Base-by-base conservation (phyloP, 2,113 vertebrate species). In the Lepus americanus region DNA sequence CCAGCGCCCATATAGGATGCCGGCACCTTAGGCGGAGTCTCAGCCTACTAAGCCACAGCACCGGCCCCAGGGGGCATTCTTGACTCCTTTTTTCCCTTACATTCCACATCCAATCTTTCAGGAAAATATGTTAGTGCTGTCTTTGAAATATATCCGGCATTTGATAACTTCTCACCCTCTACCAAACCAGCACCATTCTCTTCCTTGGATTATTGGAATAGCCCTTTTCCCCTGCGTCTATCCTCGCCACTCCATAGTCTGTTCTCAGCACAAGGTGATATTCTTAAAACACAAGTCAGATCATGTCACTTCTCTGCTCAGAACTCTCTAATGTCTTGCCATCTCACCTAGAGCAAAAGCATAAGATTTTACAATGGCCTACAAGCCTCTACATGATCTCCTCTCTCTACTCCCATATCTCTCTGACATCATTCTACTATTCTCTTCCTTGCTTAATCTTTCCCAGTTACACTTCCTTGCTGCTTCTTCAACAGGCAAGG, bases 261-360 rank as follows among this genome's bases (percentile, higher is more conserved):
- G 55, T 27, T 96, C 84, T 39, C 67, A 93, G 89, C 33, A 67
- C 7, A 27, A 9, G 31, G 61, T 83, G 67, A 67, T 61, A 31
- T 69, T 93, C 36, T 87, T 79, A 90, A 87, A 93, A 74, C 66
- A 88, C 67, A 90, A 92, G 90, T 79, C 59, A 83, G 78, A 80
- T 87, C 55, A 77, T 88, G 49, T 96, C 78, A 87, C 13, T 83
- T 20, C 64, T 83, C 76, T 78, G 51, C 70, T 77, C 36, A 90
- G 77, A 86, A 72, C 39, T 78, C 72, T 93, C 63, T 83, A 72
- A 92, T 84, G 87, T 74, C 51, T 91, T 94, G 64, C 78, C 74
- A 90, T 74, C 70, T 87, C 69, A 89, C 4, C 16, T 25, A 93
- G n/a, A 93, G 83, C 27, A 97, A 79, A 94, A 90, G 86, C 70